Evolutionary conservation across 2,888 invertebrate species (phyloP), one percentile per base, ranked within the genome.

Genomic region (Agriopis aurantiaria): DNA sequence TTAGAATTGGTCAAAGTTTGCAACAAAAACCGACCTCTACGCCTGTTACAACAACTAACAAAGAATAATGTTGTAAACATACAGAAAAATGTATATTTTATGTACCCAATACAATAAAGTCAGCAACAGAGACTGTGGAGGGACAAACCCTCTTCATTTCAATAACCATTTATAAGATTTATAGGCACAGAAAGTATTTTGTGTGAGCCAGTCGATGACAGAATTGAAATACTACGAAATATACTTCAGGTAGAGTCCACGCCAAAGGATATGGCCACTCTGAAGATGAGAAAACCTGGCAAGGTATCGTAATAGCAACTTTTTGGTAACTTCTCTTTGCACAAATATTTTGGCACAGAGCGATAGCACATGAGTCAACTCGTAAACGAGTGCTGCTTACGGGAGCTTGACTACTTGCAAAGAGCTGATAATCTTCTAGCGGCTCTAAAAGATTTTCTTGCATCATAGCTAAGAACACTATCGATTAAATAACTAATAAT

Each of bases 131-230:
- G 78, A 77, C 78, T 80, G 80, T 79, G 73, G 76, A 80, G 82
- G 84, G 83, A 78, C 78, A 77, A 71, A 82, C 85, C 85, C 85
- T 85, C 86, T 88, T 86, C 87, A 89, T 89, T 88, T 87, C 84
- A 85, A 86, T 85, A 86, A 82, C 87, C 86, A 85, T 88, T 88
- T 85, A 81, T 77, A 75, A 85, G 86, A 89, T 89, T 88, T 90
- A 89, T 88, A 71, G 78, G 68, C 70, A 73, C 76, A 70, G 76
- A 80, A 82, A 82, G 81, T 82, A 80, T 80, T 79, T 74, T 79
- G 78, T 75, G 73, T 67, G 78, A 71, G 78, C 74, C 81, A 82
- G 78, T 77, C 82, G 81, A 82, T 84, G 87, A 85, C 85, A 83
- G 81, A 85, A 83, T 83, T 85, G 86, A 87, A 81, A 87, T 87